phyloP scores from a whole-genome alignment of 2,888 invertebrate genomes.

The Scotopteryx bipunctaria region DNA sequence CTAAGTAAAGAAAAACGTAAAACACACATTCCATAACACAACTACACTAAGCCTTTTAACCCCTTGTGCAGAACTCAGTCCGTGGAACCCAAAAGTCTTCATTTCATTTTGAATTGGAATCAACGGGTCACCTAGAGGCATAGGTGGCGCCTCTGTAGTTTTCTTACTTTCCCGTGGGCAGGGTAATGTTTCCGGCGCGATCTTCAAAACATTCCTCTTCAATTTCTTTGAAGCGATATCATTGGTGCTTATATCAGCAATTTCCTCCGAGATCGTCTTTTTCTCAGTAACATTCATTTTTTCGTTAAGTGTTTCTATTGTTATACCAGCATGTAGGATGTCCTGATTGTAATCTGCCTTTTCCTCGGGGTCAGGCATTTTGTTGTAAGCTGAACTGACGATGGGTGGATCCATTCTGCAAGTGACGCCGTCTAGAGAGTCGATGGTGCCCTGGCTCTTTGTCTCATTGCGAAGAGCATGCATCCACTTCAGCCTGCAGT shows the following conservation, averaged over 20 bases:
- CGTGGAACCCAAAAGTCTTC: slow-evolving; percentile 74
- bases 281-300: slow-evolving; percentile 65
- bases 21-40: slow-evolving; percentile 60
- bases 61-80: slow-evolving; percentile 54
- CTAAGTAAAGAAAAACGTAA: slow-evolving; percentile 71
- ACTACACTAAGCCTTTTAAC: slow-evolving; percentile 43
- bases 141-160: slow-evolving; percentile 65
- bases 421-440: slow-evolving; percentile 87
- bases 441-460: slow-evolving; percentile 86
- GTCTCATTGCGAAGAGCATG: slow-evolving; percentile 89
- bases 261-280: slow-evolving; percentile 50
- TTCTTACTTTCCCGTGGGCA: slow-evolving; percentile 66
- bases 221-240: slow-evolving; percentile 60
- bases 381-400: slow-evolving; percentile 75
- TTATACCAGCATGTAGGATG: slow-evolving; percentile 64
- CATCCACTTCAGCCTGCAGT: slow-evolving; percentile 92
- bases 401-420: slow-evolving; percentile 86
- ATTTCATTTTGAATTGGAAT: slow-evolving; percentile 78
- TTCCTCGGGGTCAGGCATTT: slow-evolving; percentile 63
- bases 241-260: slow-evolving; percentile 49
- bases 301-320: slow-evolving; percentile 64
- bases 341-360: slow-evolving; percentile 68
- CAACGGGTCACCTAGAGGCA: slow-evolving; percentile 63
- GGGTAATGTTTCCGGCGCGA: slow-evolving; percentile 69
- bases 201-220: slow-evolving; percentile 69